phyloP scores from a whole-genome alignment of 2,888 invertebrate species.

The Pinctada fucata region DNA sequence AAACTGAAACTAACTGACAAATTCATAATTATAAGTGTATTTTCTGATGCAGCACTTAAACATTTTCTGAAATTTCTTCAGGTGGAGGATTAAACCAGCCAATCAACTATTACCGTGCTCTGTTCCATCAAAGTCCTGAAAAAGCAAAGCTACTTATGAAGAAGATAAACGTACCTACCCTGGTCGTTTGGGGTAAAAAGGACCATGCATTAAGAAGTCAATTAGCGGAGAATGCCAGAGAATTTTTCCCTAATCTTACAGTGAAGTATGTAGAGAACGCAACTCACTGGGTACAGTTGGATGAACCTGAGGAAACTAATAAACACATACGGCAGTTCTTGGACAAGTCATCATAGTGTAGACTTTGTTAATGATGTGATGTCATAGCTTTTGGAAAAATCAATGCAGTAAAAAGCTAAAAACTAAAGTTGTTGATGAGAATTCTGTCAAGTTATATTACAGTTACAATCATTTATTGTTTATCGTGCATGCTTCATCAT shows the following conservation, averaged over 20 bases:
- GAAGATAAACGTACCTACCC: constrained; percentile 49
- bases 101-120: constrained; percentile 85
- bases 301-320: constrained; percentile 83
- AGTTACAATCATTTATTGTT: too few relatives aligned
- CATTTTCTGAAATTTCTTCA: neutral
- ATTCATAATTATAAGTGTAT: too few relatives aligned
- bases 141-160: constrained; percentile 24
- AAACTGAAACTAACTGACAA: too few relatives aligned
- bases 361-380: too few relatives aligned
- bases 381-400: too few relatives aligned
- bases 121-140: constrained; percentile 24
- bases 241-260: constrained; percentile 82
- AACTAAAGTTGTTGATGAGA: too few relatives aligned
- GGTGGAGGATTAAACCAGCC: constrained; percentile 85
- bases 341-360: too few relatives aligned
- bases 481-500: too few relatives aligned
- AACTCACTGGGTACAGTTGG: constrained; percentile 88
- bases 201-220: constrained; percentile 55
- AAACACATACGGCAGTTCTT: constrained; percentile 81
- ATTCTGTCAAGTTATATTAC: too few relatives aligned
- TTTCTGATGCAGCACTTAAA: too few relatives aligned
- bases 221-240: constrained; percentile 45
- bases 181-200: constrained; percentile 64
- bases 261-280: constrained; percentile 83
- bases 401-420: too few relatives aligned